Percentiles rank a stretch among this genome's conserved stretches.
These are phyloP conservation scores for Erebia ligea DNA, from an alignment of 2,888 invertebrate genomes.

Conservation along the genomic window DNA sequence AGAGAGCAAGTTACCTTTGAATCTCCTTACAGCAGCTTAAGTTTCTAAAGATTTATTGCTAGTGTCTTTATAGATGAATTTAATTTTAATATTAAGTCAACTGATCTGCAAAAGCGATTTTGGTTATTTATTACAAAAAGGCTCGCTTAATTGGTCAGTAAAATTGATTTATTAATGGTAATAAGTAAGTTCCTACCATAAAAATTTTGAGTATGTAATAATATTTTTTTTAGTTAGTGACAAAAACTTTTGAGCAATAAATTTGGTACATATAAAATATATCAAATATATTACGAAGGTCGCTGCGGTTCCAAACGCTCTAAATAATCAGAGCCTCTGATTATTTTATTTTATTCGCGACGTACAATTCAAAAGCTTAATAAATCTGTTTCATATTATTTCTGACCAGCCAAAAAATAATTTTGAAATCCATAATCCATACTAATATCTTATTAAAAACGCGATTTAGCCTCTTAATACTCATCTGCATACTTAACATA, in stretches of 20 bases:
- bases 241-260: not conserved
- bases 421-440: too few species aligned
- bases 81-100: not conserved
- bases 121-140: not conserved
- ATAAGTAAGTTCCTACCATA: not conserved
- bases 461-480: too few species aligned
- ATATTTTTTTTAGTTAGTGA: too few species aligned
- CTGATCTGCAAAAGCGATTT: not conserved
- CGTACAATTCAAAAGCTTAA: too few species aligned
- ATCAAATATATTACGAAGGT: not conserved
- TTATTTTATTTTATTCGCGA: too few species aligned
- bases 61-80: not conserved
- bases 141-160: not conserved
- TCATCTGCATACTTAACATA: too few species aligned
- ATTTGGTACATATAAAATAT: not conserved
- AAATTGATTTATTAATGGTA: slow-evolving; percentile 6
- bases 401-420: too few species aligned
- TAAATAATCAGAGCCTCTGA: too few species aligned
- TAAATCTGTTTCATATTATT: too few species aligned
- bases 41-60: not conserved
- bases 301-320: not conserved
- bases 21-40: too few species aligned
- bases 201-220: not conserved
- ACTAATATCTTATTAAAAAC: too few species aligned
- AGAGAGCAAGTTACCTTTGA: too few species aligned